Evolutionary conservation across 2,113 vertebrate species (phyloP).

Genomic region (Neodon shergylaensis): DNA sequence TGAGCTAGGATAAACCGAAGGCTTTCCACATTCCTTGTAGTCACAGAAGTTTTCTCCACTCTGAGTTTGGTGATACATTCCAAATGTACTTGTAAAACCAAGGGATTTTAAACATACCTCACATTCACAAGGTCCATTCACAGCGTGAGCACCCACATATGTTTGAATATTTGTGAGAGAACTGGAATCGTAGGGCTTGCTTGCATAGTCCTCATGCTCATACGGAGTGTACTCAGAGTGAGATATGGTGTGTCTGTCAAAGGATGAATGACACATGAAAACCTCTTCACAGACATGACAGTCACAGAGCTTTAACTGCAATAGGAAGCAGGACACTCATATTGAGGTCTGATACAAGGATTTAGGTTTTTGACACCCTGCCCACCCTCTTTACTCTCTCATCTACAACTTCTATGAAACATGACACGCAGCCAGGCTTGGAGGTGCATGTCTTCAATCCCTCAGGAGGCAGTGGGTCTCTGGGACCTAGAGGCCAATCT

Average conservation of each 20-base stretch:
- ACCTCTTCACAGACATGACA: background rate
- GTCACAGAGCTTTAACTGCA: background rate
- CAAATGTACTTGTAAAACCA: background rate
- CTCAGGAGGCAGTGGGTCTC: background rate
- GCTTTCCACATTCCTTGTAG: background rate
- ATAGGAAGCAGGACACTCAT: background rate
- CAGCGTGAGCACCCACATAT: background rate
- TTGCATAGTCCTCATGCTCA: background rate
- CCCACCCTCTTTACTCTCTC: background rate
- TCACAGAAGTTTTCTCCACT: background rate
- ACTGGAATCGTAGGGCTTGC: background rate
- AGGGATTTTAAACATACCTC: background rate
- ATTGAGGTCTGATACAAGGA: background rate
- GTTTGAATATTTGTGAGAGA: background rate
- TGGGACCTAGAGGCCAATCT: background rate
- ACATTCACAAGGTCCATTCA: background rate
- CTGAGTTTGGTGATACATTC: background rate
- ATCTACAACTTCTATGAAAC: background rate
- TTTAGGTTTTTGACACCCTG: background rate
- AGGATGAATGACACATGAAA: background rate
- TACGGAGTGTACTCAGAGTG: background rate
- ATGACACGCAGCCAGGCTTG: background rate
- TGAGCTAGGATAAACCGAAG: background rate
- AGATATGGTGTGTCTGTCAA: background rate
- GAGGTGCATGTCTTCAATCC: background rate